Conservation (phyloP, 1,140 invertebrate genomes). For the Drosophila lacteicornis region DNA sequence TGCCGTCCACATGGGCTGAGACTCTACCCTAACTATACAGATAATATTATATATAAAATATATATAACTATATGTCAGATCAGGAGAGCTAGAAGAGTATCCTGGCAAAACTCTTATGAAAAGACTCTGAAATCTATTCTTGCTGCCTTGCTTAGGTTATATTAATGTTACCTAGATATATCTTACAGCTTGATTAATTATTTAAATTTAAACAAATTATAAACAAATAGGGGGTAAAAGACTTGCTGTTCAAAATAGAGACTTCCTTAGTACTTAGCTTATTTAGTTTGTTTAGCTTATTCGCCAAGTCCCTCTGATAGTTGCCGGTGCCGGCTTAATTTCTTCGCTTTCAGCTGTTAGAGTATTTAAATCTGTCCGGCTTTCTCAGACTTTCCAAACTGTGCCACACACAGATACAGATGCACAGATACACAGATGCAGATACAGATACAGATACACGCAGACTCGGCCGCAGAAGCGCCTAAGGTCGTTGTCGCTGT, state of each 20-base stretch:
- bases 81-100: not conserved
- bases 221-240: no score
- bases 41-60: not conserved
- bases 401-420: constrained; percentile 57
- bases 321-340: not conserved
- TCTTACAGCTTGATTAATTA: no score
- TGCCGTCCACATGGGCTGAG: not conserved
- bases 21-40: constrained; percentile 8
- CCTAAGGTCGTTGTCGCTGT: constrained; percentile 75
- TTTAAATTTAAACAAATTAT: no score
- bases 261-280: no score
- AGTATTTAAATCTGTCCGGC: constrained; percentile 50
- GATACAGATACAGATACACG: constrained; percentile 4
- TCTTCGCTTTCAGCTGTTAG: constrained; percentile 8
- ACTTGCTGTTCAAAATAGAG: no score
- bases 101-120: no score
- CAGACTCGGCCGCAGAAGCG: constrained; percentile 59
- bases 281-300: no score
- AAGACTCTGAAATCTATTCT: no score
- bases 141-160: no score
- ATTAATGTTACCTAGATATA: no score
- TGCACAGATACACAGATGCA: not conserved
- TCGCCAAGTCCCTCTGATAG: not conserved
- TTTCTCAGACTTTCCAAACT: constrained; percentile 58
- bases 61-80: not conserved